These are phyloP conservation scores for Pedionomus torquatus DNA, from an alignment of 2,113 vertebrate species.

Conservation along the genomic window DNA sequence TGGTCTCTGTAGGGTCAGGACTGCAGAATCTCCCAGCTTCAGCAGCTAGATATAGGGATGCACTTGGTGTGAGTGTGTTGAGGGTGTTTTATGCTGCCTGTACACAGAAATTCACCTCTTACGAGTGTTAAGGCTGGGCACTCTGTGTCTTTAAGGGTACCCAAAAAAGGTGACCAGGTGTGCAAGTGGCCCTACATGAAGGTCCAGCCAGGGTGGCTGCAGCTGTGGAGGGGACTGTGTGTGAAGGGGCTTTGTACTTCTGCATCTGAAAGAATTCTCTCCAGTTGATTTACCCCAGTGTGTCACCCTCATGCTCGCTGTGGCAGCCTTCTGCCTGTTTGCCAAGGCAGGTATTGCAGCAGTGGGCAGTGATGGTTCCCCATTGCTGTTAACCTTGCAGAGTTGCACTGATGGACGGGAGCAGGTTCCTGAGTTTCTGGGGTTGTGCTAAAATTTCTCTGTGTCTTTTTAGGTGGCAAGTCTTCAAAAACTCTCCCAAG, in stretches of 20 bases:
- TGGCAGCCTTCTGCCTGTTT: neutral
- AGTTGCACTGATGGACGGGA: neutral
- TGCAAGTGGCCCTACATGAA: neutral
- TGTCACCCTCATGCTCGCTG: neutral
- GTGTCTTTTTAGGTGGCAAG: slow-evolving; percentile 80
- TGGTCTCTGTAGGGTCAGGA: neutral
- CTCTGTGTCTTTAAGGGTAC: neutral
- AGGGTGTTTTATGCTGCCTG: neutral
- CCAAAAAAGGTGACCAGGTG: neutral
- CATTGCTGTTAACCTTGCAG: neutral
- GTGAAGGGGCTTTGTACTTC: neutral
- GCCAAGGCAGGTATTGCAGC: neutral
- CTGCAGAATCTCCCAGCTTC: neutral
- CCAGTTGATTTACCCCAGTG: neutral
- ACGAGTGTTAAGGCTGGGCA: neutral
- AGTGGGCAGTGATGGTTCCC: neutral
- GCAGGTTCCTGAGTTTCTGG: neutral
- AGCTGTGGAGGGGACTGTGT: neutral
- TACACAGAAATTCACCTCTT: neutral
- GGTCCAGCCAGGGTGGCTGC: neutral
- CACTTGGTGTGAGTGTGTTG: fast-evolving
- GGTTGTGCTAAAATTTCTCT: neutral
- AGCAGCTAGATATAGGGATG: neutral
- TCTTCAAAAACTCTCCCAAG: slow-evolving; percentile 81
- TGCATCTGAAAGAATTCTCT: neutral